Percentiles rank a stretch among this genome's conserved stretches.
Conservation (phyloP, 2,888 invertebrate genomes). For the Drosophila testacea region DNA sequence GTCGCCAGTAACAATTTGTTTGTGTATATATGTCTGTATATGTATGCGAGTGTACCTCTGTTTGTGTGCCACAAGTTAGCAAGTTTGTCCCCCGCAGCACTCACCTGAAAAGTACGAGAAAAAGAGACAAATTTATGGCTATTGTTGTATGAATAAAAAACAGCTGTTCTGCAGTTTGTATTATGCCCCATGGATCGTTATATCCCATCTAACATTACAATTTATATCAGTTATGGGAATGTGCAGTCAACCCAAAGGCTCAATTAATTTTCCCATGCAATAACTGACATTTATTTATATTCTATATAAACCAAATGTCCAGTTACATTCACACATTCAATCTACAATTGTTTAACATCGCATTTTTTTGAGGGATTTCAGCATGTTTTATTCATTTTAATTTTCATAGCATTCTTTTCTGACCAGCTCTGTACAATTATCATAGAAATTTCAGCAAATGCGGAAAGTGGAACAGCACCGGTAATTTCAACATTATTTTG, state of each 20-base stretch:
- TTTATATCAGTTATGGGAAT: conserved; percentile 48
- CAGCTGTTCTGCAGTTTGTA: conserved; percentile 20
- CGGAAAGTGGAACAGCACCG: not conserved
- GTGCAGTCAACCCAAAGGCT: conserved; percentile 18
- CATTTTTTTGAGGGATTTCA: conserved; percentile 5
- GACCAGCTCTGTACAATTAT: conserved; percentile 7
- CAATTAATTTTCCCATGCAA: conserved; percentile 44
- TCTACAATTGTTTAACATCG: conserved; percentile 1
- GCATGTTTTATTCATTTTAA: conserved; percentile 2
- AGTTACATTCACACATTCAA: conserved; percentile 4
- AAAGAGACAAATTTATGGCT: conserved; percentile 47
- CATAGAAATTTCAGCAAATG: not conserved
- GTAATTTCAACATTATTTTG: not conserved
- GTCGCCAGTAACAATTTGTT: conserved; percentile 31
- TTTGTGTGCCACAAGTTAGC: conserved; percentile 28
- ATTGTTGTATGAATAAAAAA: conserved; percentile 39
- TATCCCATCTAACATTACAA: conserved; percentile 28
- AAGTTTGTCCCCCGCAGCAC: conserved; percentile 23
- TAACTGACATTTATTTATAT: conserved; percentile 16
- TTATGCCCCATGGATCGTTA: conserved; percentile 17
- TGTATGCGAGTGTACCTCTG: conserved; percentile 14
- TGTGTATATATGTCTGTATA: not conserved
- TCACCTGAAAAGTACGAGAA: conserved; percentile 47
- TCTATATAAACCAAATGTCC: conserved; percentile 4
- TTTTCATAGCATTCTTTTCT: not conserved